Evolutionary conservation across 2,113 vertebrate species (phyloP).

Genomic region (Brevimyrus niger): DNA sequence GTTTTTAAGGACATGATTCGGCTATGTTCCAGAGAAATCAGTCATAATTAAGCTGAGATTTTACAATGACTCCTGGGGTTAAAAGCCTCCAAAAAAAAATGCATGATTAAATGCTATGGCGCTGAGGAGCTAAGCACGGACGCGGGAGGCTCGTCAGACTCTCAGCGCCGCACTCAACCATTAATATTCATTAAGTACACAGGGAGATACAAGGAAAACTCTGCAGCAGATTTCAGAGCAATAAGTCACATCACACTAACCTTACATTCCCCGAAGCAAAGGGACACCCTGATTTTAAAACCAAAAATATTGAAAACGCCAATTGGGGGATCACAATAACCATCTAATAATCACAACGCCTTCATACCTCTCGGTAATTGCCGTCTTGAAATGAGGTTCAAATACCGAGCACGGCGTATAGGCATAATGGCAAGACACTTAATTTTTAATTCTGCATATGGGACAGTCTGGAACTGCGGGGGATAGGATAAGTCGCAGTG

Average conservation of each 20-base stretch:
- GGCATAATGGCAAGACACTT: not conserved
- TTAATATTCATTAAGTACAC: slow-evolving; percentile 22
- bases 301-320: not conserved
- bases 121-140: not conserved
- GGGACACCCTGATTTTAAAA: not conserved
- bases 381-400: not conserved
- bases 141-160: slow-evolving; percentile 18
- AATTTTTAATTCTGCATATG: not conserved
- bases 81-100: not conserved
- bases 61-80: slow-evolving; percentile 24
- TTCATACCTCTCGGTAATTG: not conserved
- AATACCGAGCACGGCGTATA: not conserved
- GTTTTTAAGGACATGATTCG: slow-evolving; percentile 11
- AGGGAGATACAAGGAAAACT: not conserved
- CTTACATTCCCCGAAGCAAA: not conserved
- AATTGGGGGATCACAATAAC: not conserved
- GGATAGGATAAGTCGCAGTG: not conserved
- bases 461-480: not conserved
- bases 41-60: slow-evolving; percentile 37
- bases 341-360: not conserved
- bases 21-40: slow-evolving; percentile 25
- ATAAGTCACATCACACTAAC: not conserved
- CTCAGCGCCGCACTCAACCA: slow-evolving; percentile 9
- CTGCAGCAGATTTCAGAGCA: not conserved
- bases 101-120: slow-evolving; percentile 22